Evolutionary conservation across 2,797 vertebrate species (phyloP).

Genomic region (Ataeniobius toweri): DNA sequence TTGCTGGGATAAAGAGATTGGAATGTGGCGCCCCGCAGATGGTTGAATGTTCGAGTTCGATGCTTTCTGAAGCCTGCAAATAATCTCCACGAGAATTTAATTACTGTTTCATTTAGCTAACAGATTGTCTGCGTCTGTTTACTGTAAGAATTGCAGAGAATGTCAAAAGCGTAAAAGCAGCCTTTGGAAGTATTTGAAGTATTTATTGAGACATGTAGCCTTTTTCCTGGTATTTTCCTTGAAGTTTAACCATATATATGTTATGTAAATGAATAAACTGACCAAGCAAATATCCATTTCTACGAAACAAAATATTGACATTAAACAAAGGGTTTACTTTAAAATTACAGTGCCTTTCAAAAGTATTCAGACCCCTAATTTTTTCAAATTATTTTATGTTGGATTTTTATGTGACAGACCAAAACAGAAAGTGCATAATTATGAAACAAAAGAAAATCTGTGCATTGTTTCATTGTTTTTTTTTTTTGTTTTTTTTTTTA

Average conservation of each 20-base stretch:
- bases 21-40: slow-evolving; percentile 43
- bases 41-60: slow-evolving; percentile 34
- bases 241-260: not conserved
- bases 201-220: not conserved
- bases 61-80: slow-evolving; percentile 17
- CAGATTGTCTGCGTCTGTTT: slow-evolving; percentile 6
- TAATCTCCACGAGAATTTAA: slow-evolving; percentile 39
- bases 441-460: not conserved
- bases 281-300: not conserved
- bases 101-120: slow-evolving; percentile 39
- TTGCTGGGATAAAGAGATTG: slow-evolving; percentile 41
- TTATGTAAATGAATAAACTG: slow-evolving; percentile 1
- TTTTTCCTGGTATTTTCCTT: not conserved
- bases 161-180: not conserved
- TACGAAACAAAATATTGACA: not conserved
- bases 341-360: not conserved
- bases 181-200: not conserved
- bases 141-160: slow-evolving; percentile 15
- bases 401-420: not conserved
- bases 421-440: not conserved
- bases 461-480: not conserved
- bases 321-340: not conserved
- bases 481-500: not conserved
- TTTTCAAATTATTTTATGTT: not conserved
- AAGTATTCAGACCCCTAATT: too few relatives aligned